Percentiles rank a stretch among this genome's conserved stretches.
phyloP scores from a whole-genome alignment of 2,113 vertebrate species.

The Chamaea fasciata region DNA sequence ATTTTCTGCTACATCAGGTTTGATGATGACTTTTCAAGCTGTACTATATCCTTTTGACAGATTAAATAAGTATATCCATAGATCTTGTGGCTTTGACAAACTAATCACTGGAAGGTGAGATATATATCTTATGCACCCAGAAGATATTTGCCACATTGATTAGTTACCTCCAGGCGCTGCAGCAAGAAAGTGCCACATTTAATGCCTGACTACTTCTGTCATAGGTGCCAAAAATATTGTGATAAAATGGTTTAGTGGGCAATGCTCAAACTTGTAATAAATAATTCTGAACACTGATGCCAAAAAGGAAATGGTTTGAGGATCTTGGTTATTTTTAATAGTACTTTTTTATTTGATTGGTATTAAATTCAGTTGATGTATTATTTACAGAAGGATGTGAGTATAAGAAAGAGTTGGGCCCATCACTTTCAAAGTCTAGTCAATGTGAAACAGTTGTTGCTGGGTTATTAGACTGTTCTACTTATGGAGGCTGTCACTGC shows the following conservation, averaged over 20 bases:
- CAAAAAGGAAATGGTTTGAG: not conserved
- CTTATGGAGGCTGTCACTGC: not conserved
- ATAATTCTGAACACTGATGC: not conserved
- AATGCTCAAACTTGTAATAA: not conserved
- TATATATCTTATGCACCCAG: not conserved
- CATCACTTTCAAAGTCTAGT: not conserved
- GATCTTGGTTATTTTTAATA: not conserved
- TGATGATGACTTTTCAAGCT: conserved; percentile 35
- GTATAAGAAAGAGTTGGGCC: not conserved
- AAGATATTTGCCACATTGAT: conserved; percentile 42
- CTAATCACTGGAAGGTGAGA: conserved; percentile 24
- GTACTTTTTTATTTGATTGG: not conserved
- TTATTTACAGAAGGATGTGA: not conserved
- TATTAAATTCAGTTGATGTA: not conserved
- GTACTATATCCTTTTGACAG: conserved; percentile 43
- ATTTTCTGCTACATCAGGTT: conserved; percentile 54
- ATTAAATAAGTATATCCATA: conserved; percentile 38
- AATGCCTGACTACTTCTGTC: not conserved
- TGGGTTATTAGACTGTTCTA: not conserved
- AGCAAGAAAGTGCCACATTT: not conserved
- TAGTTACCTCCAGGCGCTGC: conserved; percentile 13
- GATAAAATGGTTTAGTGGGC: not conserved
- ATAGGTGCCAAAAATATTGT: conserved; percentile 2
- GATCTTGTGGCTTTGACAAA: conserved; percentile 52
- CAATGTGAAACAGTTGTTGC: not conserved